Percentiles rank a stretch among this genome's conserved stretches.
These are phyloP conservation scores for Pangasius larnaudii DNA, from an alignment of 2,797 vertebrate species.

Conservation along the genomic window DNA sequence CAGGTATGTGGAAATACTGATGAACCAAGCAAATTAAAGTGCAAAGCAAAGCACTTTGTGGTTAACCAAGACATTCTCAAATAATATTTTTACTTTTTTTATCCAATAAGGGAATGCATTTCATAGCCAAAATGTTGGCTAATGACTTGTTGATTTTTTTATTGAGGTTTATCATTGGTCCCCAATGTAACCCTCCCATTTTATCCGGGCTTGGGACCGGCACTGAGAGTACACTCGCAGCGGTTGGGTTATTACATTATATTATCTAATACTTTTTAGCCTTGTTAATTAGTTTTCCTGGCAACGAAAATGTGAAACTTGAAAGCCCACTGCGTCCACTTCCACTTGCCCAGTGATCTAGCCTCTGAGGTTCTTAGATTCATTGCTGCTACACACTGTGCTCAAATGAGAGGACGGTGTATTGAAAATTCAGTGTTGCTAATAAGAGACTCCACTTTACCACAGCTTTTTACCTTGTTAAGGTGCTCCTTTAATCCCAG, in stretches of 20 bases:
- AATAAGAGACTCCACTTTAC: background rate
- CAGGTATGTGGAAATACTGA: background rate
- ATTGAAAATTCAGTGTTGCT: background rate
- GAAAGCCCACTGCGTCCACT: background rate
- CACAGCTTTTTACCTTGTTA: slow-evolving; percentile 2
- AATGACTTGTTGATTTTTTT: background rate
- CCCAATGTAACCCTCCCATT: too few relatives aligned
- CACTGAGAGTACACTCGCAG: too few relatives aligned
- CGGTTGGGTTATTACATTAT: background rate
- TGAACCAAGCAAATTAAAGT: background rate
- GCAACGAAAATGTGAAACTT: background rate
- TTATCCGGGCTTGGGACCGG: too few relatives aligned
- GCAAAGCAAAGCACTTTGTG: background rate
- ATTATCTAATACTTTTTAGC: background rate
- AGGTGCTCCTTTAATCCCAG: slow-evolving; percentile 25
- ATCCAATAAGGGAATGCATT: background rate
- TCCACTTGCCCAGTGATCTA: background rate
- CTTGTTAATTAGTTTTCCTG: background rate
- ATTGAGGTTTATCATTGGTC: background rate
- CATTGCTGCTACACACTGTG: background rate
- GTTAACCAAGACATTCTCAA: too few relatives aligned
- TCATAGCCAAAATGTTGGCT: background rate
- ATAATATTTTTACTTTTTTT: background rate
- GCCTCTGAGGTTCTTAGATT: background rate
- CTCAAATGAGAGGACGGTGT: background rate